Percentiles rank a stretch among this genome's conserved stretches.
phyloP scores from a whole-genome alignment of 2,797 vertebrate genomes.

The Furcifer pardalis region DNA sequence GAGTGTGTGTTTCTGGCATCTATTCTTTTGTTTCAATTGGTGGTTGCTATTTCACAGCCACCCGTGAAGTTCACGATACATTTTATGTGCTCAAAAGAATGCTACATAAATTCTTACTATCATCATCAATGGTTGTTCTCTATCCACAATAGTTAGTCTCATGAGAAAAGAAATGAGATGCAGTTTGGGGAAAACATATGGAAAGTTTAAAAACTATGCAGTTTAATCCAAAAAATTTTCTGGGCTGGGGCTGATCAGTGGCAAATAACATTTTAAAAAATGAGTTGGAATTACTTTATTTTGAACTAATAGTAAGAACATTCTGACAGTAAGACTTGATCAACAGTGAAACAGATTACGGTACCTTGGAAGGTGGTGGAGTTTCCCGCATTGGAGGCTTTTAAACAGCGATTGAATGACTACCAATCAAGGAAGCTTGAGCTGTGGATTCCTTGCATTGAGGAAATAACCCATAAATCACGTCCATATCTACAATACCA shows the following conservation, averaged over 20 bases:
- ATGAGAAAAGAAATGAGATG: not conserved
- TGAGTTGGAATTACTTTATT: too few relatives aligned
- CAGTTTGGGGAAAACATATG: not conserved
- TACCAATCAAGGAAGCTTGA: too few relatives aligned
- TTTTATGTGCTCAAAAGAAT: not conserved
- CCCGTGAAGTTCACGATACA: not conserved
- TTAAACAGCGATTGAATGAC: too few relatives aligned
- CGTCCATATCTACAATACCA: too few relatives aligned
- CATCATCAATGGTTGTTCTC: not conserved
- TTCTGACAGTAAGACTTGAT: too few relatives aligned
- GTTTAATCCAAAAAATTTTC: not conserved
- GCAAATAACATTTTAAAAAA: slow-evolving; percentile 21
- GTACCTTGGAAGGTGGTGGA: too few relatives aligned
- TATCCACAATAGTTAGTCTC: too few relatives aligned
- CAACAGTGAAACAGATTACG: too few relatives aligned
- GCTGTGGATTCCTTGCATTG: not conserved
- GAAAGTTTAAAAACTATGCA: slow-evolving; percentile 4
- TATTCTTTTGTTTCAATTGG: not conserved
- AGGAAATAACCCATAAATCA: not conserved
- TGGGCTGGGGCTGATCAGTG: not conserved
- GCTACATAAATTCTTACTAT: not conserved
- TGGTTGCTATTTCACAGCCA: not conserved
- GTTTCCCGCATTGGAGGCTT: too few relatives aligned
- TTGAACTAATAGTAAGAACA: not conserved
- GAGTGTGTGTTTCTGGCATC: not conserved